Base-by-base conservation (phyloP, 2,797 vertebrate genomes). In the Setipinna tenuifilis region DNA sequence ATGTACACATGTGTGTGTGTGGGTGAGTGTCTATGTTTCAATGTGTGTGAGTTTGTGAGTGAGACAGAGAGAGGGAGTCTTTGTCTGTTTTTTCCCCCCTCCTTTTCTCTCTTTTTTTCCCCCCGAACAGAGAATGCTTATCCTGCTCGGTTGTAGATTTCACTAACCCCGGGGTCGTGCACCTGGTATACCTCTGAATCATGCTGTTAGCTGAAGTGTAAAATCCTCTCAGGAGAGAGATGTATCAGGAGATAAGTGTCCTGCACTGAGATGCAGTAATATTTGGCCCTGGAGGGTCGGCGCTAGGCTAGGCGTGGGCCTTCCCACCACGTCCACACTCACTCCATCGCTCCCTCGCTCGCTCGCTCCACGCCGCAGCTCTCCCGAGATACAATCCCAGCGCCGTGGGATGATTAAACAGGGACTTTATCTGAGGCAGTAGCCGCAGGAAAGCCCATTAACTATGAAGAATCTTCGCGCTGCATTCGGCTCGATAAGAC, bases 111-210 rank as follows among this genome's bases (percentile, higher is more conserved):
- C 23, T 84, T 54, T 83, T 61, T 68, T 48, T 78, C 71, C 23
- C 48, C 71, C 85, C 81, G 83, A 84, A 87, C 83, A 81, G 87
- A 87, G 88, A 87, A 88, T 87, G 82, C 87, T 89, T 85, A 86
- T 88, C 83, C 86, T 87, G 62, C 85, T 23, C 25, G 82, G 82
- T 86, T 88, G 85, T 90, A 87, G 89, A 88, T 87, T 87, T 85
- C 82, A 84, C 87, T 87, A 86, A 91, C 88, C 89, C 82, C 2
- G 81, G 90, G 94, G 94, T 95, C 93, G 92, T 92, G 94, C 93
- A 94, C 94, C 94, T 95, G 94, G 93, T 94, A 93, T 94, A 94
- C 93, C 93, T 95, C 93, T 94, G 93, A 94, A 93, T 94, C 91
- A 87, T 46, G 89, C 90, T 92, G 93, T 90, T 94, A 94, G 92